Evolutionary conservation across 2,888 invertebrate genomes (phyloP).

Genomic region (Erpobdella octoculata): DNA sequence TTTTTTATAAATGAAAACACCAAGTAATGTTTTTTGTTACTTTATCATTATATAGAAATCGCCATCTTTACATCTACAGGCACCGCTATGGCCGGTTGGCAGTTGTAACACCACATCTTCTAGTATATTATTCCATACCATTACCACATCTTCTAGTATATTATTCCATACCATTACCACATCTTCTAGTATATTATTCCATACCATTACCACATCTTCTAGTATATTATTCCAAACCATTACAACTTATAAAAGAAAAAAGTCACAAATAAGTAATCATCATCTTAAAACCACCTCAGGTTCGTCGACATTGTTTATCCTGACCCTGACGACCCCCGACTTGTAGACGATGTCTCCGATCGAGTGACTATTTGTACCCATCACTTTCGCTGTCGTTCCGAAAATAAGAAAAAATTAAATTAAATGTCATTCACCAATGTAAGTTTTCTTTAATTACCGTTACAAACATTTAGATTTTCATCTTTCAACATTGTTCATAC

Average conservation of each 20-base stretch:
- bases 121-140: too few relatives aligned
- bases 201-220: neutral
- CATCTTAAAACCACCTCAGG: neutral
- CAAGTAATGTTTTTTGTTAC: too few relatives aligned
- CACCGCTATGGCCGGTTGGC: too few relatives aligned
- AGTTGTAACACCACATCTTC: too few relatives aligned
- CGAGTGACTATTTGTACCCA: constrained; percentile 92
- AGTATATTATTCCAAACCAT: neutral
- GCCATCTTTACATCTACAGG: too few relatives aligned
- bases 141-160: too few relatives aligned
- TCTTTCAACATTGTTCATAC: too few relatives aligned
- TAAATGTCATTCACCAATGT: neutral
- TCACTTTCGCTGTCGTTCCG: constrained; percentile 56
- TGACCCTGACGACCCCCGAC: constrained; percentile 85
- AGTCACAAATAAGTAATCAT: neutral
- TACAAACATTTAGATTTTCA: neutral
- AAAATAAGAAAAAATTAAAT: neutral
- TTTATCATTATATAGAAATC: too few relatives aligned
- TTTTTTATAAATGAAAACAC: too few relatives aligned
- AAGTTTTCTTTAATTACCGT: too few relatives aligned
- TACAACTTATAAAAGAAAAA: neutral
- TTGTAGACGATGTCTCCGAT: constrained; percentile 96
- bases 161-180: too few relatives aligned
- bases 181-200: too few relatives aligned
- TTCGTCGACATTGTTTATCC: constrained; percentile 85